These are phyloP conservation scores for Sylvietta virens DNA, from an alignment of 2,113 vertebrate genomes.

Conservation along the genomic window DNA sequence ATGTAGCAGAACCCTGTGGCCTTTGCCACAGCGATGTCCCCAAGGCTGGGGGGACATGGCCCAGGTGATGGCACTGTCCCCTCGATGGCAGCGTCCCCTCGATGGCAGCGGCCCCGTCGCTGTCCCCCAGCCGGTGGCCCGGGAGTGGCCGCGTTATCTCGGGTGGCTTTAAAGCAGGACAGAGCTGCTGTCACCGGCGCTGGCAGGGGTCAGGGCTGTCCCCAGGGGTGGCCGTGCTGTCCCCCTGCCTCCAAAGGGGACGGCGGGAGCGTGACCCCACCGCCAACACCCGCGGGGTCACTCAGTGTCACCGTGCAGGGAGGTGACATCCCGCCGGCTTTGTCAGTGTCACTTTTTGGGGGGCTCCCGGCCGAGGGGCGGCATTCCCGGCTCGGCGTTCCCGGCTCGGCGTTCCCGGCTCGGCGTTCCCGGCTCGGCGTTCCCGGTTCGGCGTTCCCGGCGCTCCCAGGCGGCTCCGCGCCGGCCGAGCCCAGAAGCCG, in stretches of 20 bases:
- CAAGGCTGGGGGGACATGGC: not conserved
- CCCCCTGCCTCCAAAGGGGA: fast-evolving
- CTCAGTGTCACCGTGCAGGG: not conserved
- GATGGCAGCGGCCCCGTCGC: fast-evolving
- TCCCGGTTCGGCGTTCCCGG: not conserved
- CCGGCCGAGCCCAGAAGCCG: not conserved
- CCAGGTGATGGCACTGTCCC: not conserved
- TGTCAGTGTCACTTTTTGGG: not conserved
- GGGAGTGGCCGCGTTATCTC: not conserved
- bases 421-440: not conserved
- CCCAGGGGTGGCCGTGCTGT: not conserved
- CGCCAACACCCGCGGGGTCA: not conserved
- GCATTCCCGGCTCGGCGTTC: not conserved
- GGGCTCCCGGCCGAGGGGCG: not conserved
- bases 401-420: not conserved
- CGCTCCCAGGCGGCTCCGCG: not conserved
- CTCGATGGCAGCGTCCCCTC: fast-evolving
- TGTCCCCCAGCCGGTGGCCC: not conserved
- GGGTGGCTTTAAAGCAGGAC: not conserved
- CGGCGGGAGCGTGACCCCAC: not conserved
- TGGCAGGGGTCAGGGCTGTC: not conserved
- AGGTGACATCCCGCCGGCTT: not conserved
- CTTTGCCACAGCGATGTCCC: not conserved
- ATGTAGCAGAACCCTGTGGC: fast-evolving
- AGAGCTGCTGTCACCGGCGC: not conserved